Percentiles rank a stretch among this genome's conserved stretches.
Evolutionary conservation across 2,888 invertebrate genomes (phyloP).

Genomic region (Drosophila trichaetosa): DNA sequence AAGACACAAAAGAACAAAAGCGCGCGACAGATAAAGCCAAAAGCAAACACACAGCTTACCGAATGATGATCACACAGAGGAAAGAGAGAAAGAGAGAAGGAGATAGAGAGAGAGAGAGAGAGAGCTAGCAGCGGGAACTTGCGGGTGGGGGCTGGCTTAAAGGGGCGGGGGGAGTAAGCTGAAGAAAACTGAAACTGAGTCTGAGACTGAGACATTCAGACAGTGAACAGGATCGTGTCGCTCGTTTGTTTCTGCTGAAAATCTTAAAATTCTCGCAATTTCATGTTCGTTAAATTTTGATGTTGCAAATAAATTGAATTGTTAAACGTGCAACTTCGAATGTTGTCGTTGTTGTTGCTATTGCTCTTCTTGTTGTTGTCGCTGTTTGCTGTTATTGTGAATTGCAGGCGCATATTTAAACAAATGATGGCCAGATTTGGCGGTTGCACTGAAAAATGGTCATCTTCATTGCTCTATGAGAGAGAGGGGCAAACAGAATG

Average conservation of each 20-base stretch:
- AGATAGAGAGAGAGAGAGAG: conserved; percentile 3
- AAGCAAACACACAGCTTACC: conserved; percentile 58
- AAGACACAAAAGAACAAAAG: conserved; percentile 73
- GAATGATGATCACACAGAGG: conserved; percentile 33
- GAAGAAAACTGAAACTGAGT: conserved; percentile 19
- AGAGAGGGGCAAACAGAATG: conserved; percentile 1
- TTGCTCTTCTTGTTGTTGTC: conserved; percentile 34
- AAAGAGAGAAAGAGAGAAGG: conserved; percentile 1
- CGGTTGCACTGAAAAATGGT: conserved; percentile 56
- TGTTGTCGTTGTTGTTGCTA: conserved; percentile 67
- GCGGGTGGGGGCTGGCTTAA: conserved; percentile 21
- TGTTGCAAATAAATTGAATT: conserved; percentile 84
- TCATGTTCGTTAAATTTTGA: conserved; percentile 84
- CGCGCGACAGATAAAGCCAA: conserved; percentile 76
- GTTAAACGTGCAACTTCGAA: conserved; percentile 83
- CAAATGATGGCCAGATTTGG: conserved; percentile 83
- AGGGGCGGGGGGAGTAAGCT: background rate
- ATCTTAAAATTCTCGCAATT: conserved; percentile 85
- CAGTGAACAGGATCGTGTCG: conserved; percentile 83
- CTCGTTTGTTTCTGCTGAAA: conserved; percentile 85
- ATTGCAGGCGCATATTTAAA: conserved; percentile 84
- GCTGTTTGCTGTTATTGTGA: conserved; percentile 54
- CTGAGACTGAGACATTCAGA: conserved; percentile 52
- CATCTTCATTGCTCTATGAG: conserved; percentile 66
- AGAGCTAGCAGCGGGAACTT: background rate